Evolutionary conservation across 2,797 vertebrate genomes (phyloP).

Genomic region (Myripristis murdjan): DNA sequence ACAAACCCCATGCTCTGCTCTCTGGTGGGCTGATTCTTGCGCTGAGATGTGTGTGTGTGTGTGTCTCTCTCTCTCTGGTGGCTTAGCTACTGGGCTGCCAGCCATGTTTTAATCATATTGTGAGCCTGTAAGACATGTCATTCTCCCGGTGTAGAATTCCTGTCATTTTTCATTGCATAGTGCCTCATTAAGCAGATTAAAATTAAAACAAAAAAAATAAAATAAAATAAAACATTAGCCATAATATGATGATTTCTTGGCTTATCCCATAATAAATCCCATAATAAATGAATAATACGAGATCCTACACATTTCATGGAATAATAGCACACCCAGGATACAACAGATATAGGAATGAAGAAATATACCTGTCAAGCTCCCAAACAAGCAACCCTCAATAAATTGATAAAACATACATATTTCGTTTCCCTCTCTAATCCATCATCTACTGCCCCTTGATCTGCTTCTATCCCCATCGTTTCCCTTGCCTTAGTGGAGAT

Average conservation of each 20-base stretch:
- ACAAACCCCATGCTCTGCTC: constrained; percentile 27
- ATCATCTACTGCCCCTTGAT: neutral
- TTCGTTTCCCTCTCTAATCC: neutral
- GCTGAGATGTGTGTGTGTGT: constrained; percentile 56
- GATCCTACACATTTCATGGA: too few species aligned
- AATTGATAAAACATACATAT: neutral
- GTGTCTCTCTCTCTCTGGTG: constrained; percentile 61
- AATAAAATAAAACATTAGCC: constrained; percentile 28
- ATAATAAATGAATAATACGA: too few species aligned
- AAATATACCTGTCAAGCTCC: neutral
- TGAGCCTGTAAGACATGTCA: constrained; percentile 1
- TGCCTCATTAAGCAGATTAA: constrained; percentile 28
- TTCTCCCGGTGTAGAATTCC: constrained; percentile 29
- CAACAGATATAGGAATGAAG: neutral
- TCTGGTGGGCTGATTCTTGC: neutral
- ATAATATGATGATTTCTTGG: constrained; percentile 1
- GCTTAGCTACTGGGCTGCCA: constrained; percentile 51
- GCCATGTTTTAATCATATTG: constrained; percentile 58
- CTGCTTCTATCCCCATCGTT: neutral
- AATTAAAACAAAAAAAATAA: neutral
- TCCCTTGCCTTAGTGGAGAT: constrained; percentile 88
- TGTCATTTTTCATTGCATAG: constrained; percentile 26
- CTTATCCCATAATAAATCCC: constrained; percentile 4
- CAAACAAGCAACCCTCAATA: too few species aligned
- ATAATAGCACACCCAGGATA: too few species aligned